A percentile compares a stretch with the other conserved stretches of the same genome.
These are phyloP conservation scores for Megaceryle maxima DNA, from an alignment of 2,113 vertebrate species.

Conservation along the genomic window DNA sequence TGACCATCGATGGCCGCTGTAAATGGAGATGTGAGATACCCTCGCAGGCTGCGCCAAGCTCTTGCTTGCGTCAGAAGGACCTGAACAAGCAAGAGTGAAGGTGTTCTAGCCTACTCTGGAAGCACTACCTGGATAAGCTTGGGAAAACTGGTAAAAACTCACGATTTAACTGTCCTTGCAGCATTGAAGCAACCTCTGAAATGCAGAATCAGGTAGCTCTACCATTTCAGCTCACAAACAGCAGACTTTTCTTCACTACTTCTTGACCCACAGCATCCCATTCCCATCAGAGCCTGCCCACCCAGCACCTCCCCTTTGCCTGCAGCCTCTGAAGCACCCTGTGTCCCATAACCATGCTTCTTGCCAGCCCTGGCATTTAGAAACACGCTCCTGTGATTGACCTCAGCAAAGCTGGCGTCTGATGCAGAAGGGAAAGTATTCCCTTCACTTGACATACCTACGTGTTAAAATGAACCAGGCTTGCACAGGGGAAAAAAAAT, in stretches of 20 bases:
- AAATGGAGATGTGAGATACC: neutral
- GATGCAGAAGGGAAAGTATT: conserved; percentile 68
- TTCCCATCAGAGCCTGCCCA: neutral
- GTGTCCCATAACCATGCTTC: neutral
- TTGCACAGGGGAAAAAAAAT: neutral
- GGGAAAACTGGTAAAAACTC: neutral
- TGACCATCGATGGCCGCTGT: neutral
- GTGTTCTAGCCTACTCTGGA: neutral
- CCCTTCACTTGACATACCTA: conserved; percentile 61
- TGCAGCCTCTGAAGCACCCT: neutral
- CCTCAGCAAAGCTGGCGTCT: neutral
- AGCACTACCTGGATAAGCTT: neutral
- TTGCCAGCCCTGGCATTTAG: neutral
- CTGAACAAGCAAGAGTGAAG: neutral
- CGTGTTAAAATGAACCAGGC: conserved; percentile 55
- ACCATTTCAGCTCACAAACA: neutral
- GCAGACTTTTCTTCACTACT: neutral
- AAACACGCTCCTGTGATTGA: neutral
- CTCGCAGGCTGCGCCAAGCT: neutral
- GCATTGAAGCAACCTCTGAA: neutral
- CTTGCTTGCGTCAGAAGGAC: neutral
- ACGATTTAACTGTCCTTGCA: neutral
- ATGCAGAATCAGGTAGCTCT: neutral
- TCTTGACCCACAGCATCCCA: neutral
- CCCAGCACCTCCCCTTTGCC: neutral